phyloP scores from a whole-genome alignment of 2,797 vertebrate genomes.

The Aulostomus chinensis region DNA sequence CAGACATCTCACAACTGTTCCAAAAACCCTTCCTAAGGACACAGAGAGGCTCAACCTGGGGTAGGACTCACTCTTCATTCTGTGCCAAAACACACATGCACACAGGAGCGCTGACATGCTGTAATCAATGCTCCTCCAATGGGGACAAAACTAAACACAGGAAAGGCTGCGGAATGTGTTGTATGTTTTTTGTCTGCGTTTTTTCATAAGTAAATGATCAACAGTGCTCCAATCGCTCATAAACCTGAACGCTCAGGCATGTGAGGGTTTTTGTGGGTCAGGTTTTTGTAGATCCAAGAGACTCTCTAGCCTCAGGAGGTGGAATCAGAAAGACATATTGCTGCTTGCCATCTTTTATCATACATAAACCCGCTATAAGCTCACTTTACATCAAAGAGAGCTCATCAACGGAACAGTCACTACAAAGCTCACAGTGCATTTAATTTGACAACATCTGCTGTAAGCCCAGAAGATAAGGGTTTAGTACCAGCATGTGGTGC shows the following conservation, averaged over 20 bases:
- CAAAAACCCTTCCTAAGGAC: constrained; percentile 60
- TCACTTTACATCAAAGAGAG: constrained; percentile 3
- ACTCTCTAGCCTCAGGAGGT: neutral
- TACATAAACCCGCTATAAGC: neutral
- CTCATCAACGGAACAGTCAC: constrained; percentile 1
- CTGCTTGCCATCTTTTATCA: constrained; percentile 1
- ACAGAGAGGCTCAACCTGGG: constrained; percentile 74
- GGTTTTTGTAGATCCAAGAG: neutral
- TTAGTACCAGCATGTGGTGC: constrained; percentile 35
- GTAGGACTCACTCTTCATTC: constrained; percentile 39
- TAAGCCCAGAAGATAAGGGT: constrained; percentile 25
- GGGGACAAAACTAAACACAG: constrained; percentile 42
- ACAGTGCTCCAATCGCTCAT: too few relatives aligned
- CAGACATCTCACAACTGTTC: constrained; percentile 65
- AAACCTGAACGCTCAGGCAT: too few relatives aligned
- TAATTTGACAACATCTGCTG: constrained; percentile 29
- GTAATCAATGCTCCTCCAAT: neutral
- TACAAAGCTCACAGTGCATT: constrained; percentile 7
- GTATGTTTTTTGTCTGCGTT: constrained; percentile 26
- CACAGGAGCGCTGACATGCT: constrained; percentile 1
- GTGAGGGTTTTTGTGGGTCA: too few relatives aligned
- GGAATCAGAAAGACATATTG: neutral
- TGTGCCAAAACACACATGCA: neutral
- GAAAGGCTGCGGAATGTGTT: constrained; percentile 32
- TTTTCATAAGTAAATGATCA: constrained; percentile 17